phyloP scores from a whole-genome alignment of 1,140 invertebrate species.

The Drosophila hydei region DNA sequence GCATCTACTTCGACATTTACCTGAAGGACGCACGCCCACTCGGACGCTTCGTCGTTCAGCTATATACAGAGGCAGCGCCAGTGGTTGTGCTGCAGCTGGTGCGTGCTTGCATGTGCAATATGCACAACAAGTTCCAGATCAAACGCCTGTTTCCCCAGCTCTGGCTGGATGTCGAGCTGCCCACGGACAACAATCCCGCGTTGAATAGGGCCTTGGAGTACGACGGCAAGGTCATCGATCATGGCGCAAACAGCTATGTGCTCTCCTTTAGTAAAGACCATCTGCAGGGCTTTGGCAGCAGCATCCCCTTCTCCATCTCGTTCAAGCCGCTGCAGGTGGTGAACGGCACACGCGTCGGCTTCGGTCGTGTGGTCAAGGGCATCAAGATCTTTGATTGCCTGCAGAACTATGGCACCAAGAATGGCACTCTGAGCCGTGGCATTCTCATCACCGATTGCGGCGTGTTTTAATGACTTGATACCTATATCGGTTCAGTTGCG shows the following conservation, averaged over 20 bases:
- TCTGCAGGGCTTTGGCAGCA: slow-evolving; percentile 50
- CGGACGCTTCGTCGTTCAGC: slow-evolving; percentile 63
- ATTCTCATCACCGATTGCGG: slow-evolving; percentile 62
- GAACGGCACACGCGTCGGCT: slow-evolving; percentile 71
- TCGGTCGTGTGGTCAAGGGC: slow-evolving; percentile 66
- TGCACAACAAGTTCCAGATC: slow-evolving; percentile 51
- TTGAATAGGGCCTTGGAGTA: slow-evolving; percentile 58
- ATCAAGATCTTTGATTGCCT: slow-evolving; percentile 69
- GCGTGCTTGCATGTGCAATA: slow-evolving; percentile 55
- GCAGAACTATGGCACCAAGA: slow-evolving; percentile 70
- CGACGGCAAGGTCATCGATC: slow-evolving; percentile 68
- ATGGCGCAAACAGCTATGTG: slow-evolving; percentile 53
- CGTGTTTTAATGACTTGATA: slow-evolving; percentile 19
- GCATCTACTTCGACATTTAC: slow-evolving; percentile 64
- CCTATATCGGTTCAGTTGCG: background rate
- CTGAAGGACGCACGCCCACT: slow-evolving; percentile 56
- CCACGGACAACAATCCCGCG: slow-evolving; percentile 29
- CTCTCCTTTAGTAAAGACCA: slow-evolving; percentile 64
- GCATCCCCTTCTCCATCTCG: slow-evolving; percentile 63
- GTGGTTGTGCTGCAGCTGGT: slow-evolving; percentile 70
- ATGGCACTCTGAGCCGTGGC: slow-evolving; percentile 59
- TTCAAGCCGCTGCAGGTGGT: slow-evolving; percentile 71
- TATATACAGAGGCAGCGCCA: slow-evolving; percentile 75
- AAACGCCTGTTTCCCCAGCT: slow-evolving; percentile 62
- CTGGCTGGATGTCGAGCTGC: slow-evolving; percentile 68